phyloP scores from a whole-genome alignment of 1,140 invertebrate species.

The Phymastichus coffea region DNA sequence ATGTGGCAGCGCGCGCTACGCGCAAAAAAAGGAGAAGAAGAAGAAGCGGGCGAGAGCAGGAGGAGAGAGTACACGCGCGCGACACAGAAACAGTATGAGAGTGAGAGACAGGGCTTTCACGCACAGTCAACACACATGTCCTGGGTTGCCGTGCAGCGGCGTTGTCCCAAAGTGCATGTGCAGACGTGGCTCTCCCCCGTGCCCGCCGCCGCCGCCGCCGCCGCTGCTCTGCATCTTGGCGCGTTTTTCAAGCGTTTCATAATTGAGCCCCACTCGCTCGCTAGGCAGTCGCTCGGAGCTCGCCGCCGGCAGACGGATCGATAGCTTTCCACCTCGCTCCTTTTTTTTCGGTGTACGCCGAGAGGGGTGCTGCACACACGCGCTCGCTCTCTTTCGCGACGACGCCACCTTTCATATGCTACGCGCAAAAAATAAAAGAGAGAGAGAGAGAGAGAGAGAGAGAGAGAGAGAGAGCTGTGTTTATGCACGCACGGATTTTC shows the following conservation, averaged over 20 bases:
- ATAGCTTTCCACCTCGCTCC: conserved; percentile 40
- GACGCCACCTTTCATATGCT: no score
- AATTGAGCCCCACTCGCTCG: conserved; percentile 41
- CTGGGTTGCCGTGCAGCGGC: conserved; percentile 8
- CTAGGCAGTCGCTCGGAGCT: background rate
- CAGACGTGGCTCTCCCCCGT: conserved; percentile 16
- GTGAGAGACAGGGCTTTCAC: conserved; percentile 39
- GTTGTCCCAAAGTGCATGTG: conserved; percentile 20
- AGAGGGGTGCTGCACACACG: background rate
- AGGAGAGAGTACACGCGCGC: no score
- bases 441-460: no score
- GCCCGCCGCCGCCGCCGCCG: background rate
- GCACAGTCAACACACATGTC: conserved; percentile 23
- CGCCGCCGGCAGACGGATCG: conserved; percentile 37
- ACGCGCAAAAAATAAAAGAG: no score
- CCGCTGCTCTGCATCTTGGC: conserved; percentile 33
- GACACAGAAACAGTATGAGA: no score
- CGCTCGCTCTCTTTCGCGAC: no score
- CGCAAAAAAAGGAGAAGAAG: conserved; percentile 6
- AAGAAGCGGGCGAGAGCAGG: background rate
- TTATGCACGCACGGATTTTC: no score
- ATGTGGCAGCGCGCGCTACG: background rate
- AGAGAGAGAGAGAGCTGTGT: no score
- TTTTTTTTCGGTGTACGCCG: conserved; percentile 39
- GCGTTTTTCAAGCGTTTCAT: conserved; percentile 49